Evolutionary conservation across 35 echinoderm and acorn worm species (phyloP).

Genomic region (Apostichopus californicus): DNA sequence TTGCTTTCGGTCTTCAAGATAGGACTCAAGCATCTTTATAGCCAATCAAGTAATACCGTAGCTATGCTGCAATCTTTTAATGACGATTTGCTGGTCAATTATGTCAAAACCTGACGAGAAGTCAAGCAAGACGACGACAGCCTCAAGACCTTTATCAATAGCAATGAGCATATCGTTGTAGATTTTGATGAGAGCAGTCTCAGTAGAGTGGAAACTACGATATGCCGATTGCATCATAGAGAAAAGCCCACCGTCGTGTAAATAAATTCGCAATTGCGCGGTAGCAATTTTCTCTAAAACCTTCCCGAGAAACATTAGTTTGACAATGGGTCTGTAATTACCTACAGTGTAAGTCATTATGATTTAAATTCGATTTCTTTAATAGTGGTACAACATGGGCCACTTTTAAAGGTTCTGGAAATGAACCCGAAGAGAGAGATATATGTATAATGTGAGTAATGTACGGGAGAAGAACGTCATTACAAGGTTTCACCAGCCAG

Average conservation of each 20-base stretch:
- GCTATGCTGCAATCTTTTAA: too few species aligned
- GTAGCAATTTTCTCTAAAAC: too few species aligned
- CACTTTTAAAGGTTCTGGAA: conserved; percentile 3
- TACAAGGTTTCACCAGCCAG: conserved; percentile 43
- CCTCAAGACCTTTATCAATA: neutral
- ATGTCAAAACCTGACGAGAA: conserved; percentile 61
- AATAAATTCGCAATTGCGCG: too few species aligned
- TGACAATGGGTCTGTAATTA: conserved; percentile 16
- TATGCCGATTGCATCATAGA: too few species aligned
- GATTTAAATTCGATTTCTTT: conserved; percentile 13
- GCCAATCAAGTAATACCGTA: too few species aligned
- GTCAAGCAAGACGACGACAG: conserved; percentile 19
- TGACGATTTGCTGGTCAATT: neutral
- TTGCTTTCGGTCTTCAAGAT: too few species aligned
- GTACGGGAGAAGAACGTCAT: conserved; percentile 37
- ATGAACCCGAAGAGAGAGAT: neutral
- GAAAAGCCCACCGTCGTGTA: too few species aligned
- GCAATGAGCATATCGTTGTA: neutral
- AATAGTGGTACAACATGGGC: conserved; percentile 12
- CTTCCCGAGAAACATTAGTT: too few species aligned
- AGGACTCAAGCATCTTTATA: too few species aligned
- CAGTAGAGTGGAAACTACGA: conserved; percentile 33
- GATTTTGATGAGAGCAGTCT: conserved; percentile 42
- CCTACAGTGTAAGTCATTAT: neutral
- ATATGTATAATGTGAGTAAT: conserved; percentile 33